Conservation (phyloP, 2,888 invertebrate genomes). For the Drosophila tanythrix region DNA sequence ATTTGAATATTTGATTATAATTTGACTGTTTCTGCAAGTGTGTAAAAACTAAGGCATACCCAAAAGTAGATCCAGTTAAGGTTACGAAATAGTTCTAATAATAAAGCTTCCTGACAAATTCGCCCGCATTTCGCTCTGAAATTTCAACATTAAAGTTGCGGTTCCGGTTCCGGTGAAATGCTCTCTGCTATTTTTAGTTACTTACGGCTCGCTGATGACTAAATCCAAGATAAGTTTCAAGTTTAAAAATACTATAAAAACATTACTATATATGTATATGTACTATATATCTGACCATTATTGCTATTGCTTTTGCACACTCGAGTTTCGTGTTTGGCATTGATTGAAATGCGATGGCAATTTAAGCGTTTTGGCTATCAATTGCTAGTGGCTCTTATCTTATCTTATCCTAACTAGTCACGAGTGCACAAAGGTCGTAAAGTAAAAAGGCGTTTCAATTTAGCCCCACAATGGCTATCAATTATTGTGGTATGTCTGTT, state of each 20-base stretch:
- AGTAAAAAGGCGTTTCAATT: constrained; percentile 24
- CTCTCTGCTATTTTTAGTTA: background rate
- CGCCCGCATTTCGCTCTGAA: background rate
- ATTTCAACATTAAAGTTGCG: background rate
- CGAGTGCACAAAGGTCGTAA: constrained; percentile 20
- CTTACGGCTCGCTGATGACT: constrained; percentile 15
- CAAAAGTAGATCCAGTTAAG: too few relatives aligned
- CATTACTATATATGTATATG: background rate
- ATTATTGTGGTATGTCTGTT: constrained; percentile 43
- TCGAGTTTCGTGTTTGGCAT: background rate
- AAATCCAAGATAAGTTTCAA: constrained; percentile 12
- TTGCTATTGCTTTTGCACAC: constrained; percentile 18
- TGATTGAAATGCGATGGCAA: constrained; percentile 24
- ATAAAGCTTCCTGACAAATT: background rate
- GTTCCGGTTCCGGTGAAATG: background rate
- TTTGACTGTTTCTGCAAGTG: background rate
- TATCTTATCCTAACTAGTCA: constrained; percentile 34
- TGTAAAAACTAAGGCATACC: background rate
- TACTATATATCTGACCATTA: background rate
- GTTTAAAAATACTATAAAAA: constrained; percentile 8
- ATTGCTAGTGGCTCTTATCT: background rate
- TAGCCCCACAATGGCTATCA: constrained; percentile 42
- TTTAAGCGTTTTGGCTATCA: constrained; percentile 7
- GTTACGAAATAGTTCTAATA: too few relatives aligned
- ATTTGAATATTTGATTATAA: background rate